Percentiles rank a stretch among this genome's conserved stretches.
These are phyloP conservation scores for Drosophila virilis DNA, from an alignment of 1,140 invertebrate genomes.

Conservation along the genomic window DNA sequence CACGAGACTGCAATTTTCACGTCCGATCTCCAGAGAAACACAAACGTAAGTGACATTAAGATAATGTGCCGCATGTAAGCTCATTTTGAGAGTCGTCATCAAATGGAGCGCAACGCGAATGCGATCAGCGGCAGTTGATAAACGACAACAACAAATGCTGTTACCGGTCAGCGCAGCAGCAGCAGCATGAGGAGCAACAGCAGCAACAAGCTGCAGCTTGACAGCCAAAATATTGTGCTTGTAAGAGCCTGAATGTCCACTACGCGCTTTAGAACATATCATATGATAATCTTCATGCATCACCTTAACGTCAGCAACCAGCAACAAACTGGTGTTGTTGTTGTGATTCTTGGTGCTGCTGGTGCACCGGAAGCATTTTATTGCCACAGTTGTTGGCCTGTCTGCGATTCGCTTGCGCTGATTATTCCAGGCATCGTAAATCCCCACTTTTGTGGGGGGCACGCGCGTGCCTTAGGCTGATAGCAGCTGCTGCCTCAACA, in stretches of 20 bases:
- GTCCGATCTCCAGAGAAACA: too few species aligned
- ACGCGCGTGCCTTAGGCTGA: constrained; percentile 60
- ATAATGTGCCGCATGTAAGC: constrained; percentile 76
- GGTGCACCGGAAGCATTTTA: constrained; percentile 80
- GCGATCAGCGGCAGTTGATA: constrained; percentile 71
- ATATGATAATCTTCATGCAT: constrained; percentile 82
- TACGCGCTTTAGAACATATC: constrained; percentile 72
- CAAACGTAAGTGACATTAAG: constrained; percentile 82
- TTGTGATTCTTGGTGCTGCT: constrained; percentile 23
- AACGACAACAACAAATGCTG: constrained; percentile 60
- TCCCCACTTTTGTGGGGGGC: constrained; percentile 74
- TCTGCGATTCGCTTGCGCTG: constrained; percentile 75
- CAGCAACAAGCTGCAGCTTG: constrained; percentile 36
- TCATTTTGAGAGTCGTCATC: constrained; percentile 62
- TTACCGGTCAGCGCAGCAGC: constrained; percentile 37
- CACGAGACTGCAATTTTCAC: too few species aligned
- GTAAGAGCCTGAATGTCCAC: constrained; percentile 25
- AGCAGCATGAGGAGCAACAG: constrained; percentile 31
- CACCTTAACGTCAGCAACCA: constrained; percentile 69
- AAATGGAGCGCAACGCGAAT: constrained; percentile 63
- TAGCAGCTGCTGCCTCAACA: constrained; percentile 42
- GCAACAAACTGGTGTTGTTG: constrained; percentile 34
- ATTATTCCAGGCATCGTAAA: constrained; percentile 74
- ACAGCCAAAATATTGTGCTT: constrained; percentile 69
- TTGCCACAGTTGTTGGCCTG: constrained; percentile 59